These are phyloP conservation scores for Drosophila insularis DNA, from an alignment of 1,140 invertebrate species.

Conservation along the genomic window DNA sequence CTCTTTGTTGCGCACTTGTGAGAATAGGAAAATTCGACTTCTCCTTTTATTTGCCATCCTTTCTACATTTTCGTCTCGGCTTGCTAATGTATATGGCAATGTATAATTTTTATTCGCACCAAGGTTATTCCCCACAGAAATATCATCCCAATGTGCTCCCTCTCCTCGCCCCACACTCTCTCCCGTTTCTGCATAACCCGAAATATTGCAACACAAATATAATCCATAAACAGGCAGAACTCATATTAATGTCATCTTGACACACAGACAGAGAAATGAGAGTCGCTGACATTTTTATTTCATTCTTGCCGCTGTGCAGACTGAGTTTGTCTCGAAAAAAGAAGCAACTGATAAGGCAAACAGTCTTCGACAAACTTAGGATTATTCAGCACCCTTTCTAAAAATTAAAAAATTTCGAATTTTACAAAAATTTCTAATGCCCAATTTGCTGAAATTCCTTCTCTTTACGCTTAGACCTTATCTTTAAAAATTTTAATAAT, in stretches of 20 bases:
- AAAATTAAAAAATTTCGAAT: too few species aligned
- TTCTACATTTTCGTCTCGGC: constrained; percentile 42
- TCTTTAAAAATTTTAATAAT: too few species aligned
- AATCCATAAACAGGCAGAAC: constrained; percentile 78
- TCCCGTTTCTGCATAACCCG: constrained; percentile 31
- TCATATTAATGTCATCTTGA: constrained; percentile 73
- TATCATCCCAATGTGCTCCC: constrained; percentile 30
- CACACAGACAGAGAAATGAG: constrained; percentile 11
- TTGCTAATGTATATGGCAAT: constrained; percentile 76
- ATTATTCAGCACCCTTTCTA: too few species aligned
- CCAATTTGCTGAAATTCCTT: too few species aligned
- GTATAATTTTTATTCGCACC: constrained; percentile 82
- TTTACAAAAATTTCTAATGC: too few species aligned
- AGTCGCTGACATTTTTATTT: constrained; percentile 24
- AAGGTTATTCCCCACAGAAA: constrained; percentile 74
- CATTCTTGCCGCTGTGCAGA: constrained; percentile 53
- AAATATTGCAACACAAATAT: constrained; percentile 82
- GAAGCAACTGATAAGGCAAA: not conserved
- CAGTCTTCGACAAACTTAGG: too few species aligned
- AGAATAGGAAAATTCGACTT: constrained; percentile 17
- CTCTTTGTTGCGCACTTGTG: constrained; percentile 26
- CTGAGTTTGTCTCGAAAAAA: constrained; percentile 21
- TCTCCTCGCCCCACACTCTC: not conserved
- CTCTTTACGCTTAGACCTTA: too few species aligned
- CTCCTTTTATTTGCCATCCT: constrained; percentile 8